Conservation (phyloP, 2,113 vertebrate genomes). For the Loxodonta africana region DNA sequence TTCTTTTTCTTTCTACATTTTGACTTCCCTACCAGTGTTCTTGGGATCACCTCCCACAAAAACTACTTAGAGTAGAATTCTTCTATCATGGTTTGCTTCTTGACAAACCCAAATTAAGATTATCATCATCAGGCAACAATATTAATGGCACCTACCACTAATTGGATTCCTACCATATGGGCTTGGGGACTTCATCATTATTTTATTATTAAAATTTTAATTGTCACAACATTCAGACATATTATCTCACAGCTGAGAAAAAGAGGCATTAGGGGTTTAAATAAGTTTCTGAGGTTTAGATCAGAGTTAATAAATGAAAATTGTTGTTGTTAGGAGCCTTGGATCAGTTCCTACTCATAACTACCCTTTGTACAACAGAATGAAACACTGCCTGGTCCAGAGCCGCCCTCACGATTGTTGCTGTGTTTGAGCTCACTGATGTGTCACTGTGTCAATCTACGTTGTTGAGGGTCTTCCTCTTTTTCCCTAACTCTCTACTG, state of each 20-base stretch:
- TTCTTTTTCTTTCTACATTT: not conserved
- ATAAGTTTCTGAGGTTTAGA: not conserved
- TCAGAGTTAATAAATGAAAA: slow-evolving; percentile 26
- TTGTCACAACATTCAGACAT: not conserved
- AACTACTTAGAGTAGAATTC: slow-evolving; percentile 21
- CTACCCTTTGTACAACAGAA: too few species aligned
- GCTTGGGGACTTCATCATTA: not conserved
- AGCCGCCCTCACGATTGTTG: too few species aligned
- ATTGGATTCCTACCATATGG: not conserved
- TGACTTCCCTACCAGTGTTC: not conserved
- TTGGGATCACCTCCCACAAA: not conserved
- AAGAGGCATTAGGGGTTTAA: not conserved
- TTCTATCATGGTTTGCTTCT: not conserved
- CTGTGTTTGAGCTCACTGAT: too few species aligned
- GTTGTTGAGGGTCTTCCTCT: too few species aligned
- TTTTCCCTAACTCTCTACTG: too few species aligned
- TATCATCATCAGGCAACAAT: not conserved
- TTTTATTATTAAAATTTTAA: slow-evolving; percentile 39
- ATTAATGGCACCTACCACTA: not conserved
- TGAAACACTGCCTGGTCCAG: too few species aligned
- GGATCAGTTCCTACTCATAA: too few species aligned
- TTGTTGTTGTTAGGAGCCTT: too few species aligned
- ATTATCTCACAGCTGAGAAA: slow-evolving; percentile 1
- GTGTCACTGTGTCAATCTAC: too few species aligned
- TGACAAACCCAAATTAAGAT: not conserved